phyloP scores from a whole-genome alignment of 2,888 invertebrate genomes.

The Ophion ventricosus region DNA sequence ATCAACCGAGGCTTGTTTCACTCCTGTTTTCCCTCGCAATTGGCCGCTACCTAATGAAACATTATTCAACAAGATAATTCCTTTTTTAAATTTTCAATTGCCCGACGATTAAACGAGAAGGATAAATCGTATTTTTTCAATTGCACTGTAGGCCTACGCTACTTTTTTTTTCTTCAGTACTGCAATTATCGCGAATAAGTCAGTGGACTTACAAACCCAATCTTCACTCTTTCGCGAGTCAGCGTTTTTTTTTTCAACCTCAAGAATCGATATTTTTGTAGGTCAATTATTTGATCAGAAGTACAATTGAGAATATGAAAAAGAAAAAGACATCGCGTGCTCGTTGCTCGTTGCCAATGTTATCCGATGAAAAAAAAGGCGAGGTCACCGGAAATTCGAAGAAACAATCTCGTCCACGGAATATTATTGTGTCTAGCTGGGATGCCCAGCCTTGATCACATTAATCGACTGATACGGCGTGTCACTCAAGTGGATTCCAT shows the following conservation, averaged over 20 bases:
- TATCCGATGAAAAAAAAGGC: not conserved
- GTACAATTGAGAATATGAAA: not conserved
- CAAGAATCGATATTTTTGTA: not conserved
- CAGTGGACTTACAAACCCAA: not conserved
- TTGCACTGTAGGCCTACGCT: too few relatives aligned
- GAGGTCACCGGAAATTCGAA: not conserved
- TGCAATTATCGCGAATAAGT: not conserved
- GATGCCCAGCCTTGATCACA: not conserved
- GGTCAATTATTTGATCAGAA: not conserved
- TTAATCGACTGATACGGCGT: not conserved
- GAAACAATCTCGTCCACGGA: not conserved
- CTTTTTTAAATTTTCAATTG: not conserved
- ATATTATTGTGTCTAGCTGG: not conserved
- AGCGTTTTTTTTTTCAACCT: not conserved
- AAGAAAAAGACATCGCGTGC: not conserved
- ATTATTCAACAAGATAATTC: not conserved
- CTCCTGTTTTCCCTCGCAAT: not conserved
- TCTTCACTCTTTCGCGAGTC: not conserved
- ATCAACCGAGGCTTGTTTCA: not conserved
- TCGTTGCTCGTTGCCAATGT: not conserved
- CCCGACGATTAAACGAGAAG: not conserved
- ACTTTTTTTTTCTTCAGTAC: not conserved
- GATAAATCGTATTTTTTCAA: too few relatives aligned
- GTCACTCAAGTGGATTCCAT: not conserved
- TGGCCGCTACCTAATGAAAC: not conserved